Percentiles rank a stretch among this genome's conserved stretches.
Evolutionary conservation across 2,888 invertebrate species (phyloP).

Genomic region (Gisinianus flammeolus): DNA sequence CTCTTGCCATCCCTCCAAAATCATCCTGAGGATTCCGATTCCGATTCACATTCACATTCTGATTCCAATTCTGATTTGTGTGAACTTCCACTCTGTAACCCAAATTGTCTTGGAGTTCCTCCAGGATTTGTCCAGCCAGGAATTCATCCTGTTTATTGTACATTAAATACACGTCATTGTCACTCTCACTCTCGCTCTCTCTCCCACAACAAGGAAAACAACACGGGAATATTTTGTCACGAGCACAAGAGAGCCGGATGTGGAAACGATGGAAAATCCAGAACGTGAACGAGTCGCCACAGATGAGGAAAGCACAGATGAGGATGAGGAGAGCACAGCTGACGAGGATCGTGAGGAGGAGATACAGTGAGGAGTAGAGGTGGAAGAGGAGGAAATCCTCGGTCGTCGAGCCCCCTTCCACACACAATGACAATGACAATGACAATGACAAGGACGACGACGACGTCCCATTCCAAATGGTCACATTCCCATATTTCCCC

Average conservation of each 20-base stretch:
- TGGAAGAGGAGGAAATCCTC: no score
- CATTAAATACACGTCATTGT: conserved; percentile 65
- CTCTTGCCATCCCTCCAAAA: conserved; percentile 64
- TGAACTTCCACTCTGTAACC: conserved; percentile 64
- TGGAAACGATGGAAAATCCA: conserved; percentile 58
- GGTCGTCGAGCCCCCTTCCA: no score
- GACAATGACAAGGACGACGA: conserved; percentile 41
- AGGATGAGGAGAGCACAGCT: no score
- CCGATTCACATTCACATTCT: conserved; percentile 54
- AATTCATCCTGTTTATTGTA: conserved; percentile 64
- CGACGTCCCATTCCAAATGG: conserved; percentile 56
- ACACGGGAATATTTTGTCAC: background rate
- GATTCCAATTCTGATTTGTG: background rate
- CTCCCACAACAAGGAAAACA: background rate
- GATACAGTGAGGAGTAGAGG: no score
- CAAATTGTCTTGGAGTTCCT: conserved; percentile 62
- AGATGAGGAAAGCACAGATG: no score
- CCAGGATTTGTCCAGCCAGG: conserved; percentile 62
- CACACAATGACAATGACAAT: no score
- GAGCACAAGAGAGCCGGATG: no score
- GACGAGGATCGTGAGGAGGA: no score
- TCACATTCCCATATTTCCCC: conserved; percentile 23
- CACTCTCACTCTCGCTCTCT: conserved; percentile 57
- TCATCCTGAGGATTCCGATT: no score
- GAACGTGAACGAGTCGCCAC: background rate